Evolutionary conservation across 1,140 invertebrate species (phyloP).

Genomic region (Platorchestia sp.): DNA sequence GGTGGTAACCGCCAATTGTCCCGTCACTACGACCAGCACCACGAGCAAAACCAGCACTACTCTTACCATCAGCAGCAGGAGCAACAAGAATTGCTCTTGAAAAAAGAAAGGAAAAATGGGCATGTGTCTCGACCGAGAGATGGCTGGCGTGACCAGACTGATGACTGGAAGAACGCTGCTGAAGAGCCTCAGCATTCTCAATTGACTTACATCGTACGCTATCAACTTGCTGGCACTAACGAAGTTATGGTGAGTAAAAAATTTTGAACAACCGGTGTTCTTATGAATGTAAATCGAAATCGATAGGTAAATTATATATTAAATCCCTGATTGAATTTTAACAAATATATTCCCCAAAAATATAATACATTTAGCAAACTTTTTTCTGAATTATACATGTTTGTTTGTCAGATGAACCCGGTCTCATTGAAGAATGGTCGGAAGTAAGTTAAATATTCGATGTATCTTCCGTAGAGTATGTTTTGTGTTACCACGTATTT

Average conservation of each 20-base stretch:
- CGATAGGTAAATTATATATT: no score
- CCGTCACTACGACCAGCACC: constrained; percentile 10
- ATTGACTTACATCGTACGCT: constrained; percentile 4
- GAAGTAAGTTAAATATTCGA: no score
- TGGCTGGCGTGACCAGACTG: not conserved
- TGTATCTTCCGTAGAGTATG: no score
- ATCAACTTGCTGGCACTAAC: constrained; percentile 35
- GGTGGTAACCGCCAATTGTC: not conserved
- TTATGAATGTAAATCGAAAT: no score
- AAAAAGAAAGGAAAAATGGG: not conserved
- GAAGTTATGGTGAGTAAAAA: constrained; percentile 11
- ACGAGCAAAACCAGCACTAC: constrained; percentile 3
- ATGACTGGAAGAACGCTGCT: not conserved
- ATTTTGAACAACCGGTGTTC: not conserved
- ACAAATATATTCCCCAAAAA: no score
- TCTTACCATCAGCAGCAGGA: constrained; percentile 25
- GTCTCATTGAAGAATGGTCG: no score
- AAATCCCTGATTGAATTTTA: no score
- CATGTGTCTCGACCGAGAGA: not conserved
- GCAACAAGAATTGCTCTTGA: not conserved
- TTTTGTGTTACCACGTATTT: no score
- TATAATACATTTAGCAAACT: no score
- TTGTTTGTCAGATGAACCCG: no score
- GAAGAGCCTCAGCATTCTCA: not conserved
- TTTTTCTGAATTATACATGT: no score